Percentiles rank a stretch among this genome's conserved stretches.
phyloP scores from a whole-genome alignment of 2,797 vertebrate species.

The Gymnoscopelus braueri region DNA sequence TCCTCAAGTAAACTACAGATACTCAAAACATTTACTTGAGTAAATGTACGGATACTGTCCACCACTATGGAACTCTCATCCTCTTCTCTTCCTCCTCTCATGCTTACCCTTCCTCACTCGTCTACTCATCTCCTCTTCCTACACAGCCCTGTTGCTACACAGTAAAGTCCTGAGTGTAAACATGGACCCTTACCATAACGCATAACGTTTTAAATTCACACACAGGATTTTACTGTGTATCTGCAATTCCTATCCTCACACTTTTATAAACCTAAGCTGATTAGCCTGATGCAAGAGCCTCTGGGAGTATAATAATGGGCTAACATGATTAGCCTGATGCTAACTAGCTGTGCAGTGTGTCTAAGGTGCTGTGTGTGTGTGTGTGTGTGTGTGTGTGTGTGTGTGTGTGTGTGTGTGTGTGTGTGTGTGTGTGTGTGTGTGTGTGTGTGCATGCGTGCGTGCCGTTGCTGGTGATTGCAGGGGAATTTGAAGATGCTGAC shows the following conservation, averaged over 20 bases:
- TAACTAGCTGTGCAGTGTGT: conserved; percentile 72
- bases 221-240: too few species aligned
- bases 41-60: background rate
- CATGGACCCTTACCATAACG: too few species aligned
- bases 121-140: background rate
- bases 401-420: background rate
- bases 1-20: too few species aligned
- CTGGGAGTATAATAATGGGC: conserved; percentile 68
- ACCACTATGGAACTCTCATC: background rate
- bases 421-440: background rate
- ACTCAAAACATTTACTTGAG: background rate
- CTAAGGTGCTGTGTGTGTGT: conserved; percentile 46
- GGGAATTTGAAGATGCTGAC: too few species aligned
- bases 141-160: too few species aligned
- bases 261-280: conserved; percentile 63
- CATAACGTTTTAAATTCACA: too few species aligned
- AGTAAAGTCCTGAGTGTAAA: too few species aligned
- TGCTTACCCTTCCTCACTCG: background rate
- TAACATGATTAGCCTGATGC: conserved; percentile 74
- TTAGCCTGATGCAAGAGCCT: conserved; percentile 75
- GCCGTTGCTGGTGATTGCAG: background rate
- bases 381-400: conserved; percentile 31
- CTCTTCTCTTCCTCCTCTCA: background rate
- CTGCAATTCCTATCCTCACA: conserved; percentile 1
- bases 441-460: background rate